Percentiles rank a stretch among this genome's conserved stretches.
Conservation (phyloP, 2,888 invertebrate genomes). For the Marasmarcha lunaedactyla region DNA sequence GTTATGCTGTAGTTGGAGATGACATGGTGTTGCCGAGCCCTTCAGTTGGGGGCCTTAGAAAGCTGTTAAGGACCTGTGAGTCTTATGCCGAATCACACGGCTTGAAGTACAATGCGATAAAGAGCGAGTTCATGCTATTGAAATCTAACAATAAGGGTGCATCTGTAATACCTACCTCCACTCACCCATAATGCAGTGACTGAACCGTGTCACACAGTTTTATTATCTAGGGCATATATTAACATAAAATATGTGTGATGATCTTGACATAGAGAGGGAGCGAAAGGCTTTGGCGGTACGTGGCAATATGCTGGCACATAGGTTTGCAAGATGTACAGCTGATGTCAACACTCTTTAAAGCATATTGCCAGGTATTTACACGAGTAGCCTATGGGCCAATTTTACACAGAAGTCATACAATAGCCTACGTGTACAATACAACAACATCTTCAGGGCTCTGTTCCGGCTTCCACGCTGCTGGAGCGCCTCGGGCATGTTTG, state of each 20-base stretch:
- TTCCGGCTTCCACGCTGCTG: background rate
- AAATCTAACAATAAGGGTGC: background rate
- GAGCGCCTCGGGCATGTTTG: slow-evolving; percentile 6
- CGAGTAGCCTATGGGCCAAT: too few relatives aligned
- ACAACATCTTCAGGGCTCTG: too few relatives aligned
- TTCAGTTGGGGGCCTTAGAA: background rate
- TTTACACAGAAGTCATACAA: too few relatives aligned
- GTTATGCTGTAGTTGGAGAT: slow-evolving; percentile 9
- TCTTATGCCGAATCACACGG: slow-evolving; percentile 1
- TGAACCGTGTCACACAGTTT: too few relatives aligned
- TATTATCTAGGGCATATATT: slow-evolving; percentile 7
- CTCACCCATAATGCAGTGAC: background rate
- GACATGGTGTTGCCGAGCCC: slow-evolving; percentile 9
- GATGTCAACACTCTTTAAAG: slow-evolving; percentile 2
- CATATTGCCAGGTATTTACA: background rate
- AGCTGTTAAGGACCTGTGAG: slow-evolving; percentile 2
- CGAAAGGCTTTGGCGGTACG: background rate
- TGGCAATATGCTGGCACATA: slow-evolving; percentile 3
- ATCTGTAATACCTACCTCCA: slow-evolving; percentile 1
- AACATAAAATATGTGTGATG: slow-evolving; percentile 3
- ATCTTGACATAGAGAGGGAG: slow-evolving; percentile 3
- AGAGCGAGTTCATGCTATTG: slow-evolving; percentile 5
- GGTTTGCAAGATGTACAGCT: slow-evolving; percentile 1
- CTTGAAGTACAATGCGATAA: too few relatives aligned
- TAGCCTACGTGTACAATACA: too few relatives aligned